Percentiles rank a stretch among this genome's conserved stretches.
These are phyloP conservation scores for Mormyrops attenuatus DNA, from an alignment of 2,797 vertebrate species.

Conservation along the genomic window DNA sequence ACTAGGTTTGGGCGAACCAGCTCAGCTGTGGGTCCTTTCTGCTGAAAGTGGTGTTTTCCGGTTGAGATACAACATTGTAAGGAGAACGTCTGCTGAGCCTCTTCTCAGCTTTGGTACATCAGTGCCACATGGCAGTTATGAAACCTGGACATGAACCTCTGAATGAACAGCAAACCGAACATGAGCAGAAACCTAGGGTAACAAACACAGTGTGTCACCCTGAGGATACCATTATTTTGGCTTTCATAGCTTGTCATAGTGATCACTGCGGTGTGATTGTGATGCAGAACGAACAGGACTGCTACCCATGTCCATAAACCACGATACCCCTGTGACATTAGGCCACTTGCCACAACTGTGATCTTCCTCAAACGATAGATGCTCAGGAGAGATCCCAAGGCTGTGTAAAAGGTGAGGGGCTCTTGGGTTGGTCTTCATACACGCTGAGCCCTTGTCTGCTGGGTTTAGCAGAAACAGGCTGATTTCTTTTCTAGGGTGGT, in stretches of 20 bases:
- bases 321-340: background rate
- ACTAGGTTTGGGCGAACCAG: background rate
- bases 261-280: background rate
- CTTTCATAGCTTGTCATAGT: background rate
- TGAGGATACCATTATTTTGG: background rate
- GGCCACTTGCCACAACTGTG: background rate
- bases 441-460: background rate
- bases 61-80: background rate
- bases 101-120: background rate
- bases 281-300: background rate
- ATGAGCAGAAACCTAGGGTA: background rate
- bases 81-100: background rate
- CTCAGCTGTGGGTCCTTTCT: background rate
- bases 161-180: background rate
- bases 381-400: background rate
- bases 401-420: background rate
- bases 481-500: background rate
- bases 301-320: background rate
- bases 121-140: background rate
- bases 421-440: background rate
- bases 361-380: background rate
- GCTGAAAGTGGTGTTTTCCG: background rate
- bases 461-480: background rate
- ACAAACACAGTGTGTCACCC: background rate
- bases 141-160: background rate